phyloP scores from a whole-genome alignment of 2,797 vertebrate genomes.

The Chloroceryle inda region DNA sequence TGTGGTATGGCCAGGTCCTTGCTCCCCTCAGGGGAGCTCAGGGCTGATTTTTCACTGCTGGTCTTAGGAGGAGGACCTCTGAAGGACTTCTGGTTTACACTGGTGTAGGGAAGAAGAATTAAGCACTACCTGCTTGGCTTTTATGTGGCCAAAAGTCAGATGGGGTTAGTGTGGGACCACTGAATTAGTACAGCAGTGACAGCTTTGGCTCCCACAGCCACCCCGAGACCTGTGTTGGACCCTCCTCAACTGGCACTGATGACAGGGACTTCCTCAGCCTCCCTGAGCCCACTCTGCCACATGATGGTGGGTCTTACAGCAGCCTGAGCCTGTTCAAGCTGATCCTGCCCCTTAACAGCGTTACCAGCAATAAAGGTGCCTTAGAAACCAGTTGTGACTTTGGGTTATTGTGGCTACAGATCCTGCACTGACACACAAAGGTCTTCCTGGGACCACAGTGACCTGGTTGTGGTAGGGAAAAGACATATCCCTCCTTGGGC shows the following conservation, averaged over 20 bases:
- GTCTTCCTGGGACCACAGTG: background rate
- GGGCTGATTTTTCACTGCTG: background rate
- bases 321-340: background rate
- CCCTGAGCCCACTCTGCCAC: rapidly evolving
- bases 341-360: background rate
- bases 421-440: background rate
- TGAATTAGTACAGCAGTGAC: background rate
- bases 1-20: background rate
- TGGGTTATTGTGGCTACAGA: constrained; percentile 15
- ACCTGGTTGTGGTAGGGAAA: background rate
- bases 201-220: background rate
- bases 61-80: background rate
- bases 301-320: background rate
- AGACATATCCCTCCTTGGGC: background rate
- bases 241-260: rapidly evolving
- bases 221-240: background rate
- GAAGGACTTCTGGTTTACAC: background rate
- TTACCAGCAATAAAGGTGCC: constrained; percentile 66
- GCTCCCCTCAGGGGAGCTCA: background rate
- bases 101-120: background rate
- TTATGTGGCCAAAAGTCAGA: background rate
- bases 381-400: background rate
- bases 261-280: background rate
- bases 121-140: background rate
- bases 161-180: background rate